Percentiles rank a stretch among this genome's conserved stretches.
These are phyloP conservation scores for Cyanoliseus patagonus DNA, from an alignment of 2,113 vertebrate species.

Conservation along the genomic window DNA sequence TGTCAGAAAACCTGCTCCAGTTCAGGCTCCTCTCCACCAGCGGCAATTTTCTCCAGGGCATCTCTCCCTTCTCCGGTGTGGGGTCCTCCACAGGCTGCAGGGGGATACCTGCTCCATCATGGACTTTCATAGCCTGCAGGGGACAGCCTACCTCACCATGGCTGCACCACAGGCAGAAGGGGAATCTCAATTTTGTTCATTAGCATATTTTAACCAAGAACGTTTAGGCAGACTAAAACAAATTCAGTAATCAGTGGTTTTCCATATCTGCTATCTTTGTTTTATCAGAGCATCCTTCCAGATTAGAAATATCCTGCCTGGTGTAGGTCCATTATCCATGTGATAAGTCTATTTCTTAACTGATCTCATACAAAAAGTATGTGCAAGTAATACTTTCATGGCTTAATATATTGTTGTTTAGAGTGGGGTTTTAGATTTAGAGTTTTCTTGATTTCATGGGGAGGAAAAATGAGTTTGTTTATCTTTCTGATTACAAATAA, in stretches of 20 bases:
- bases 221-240: neutral
- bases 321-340: neutral
- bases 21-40: neutral
- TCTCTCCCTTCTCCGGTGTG: rapidly evolving
- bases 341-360: neutral
- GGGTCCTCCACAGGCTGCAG: neutral
- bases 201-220: neutral
- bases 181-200: neutral
- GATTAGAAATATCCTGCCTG: constrained; percentile 25
- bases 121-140: rapidly evolving
- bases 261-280: constrained; percentile 16
- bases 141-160: neutral
- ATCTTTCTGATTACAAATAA: neutral
- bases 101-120: neutral
- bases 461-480: neutral
- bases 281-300: constrained; percentile 34
- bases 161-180: neutral
- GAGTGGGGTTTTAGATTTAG: neutral
- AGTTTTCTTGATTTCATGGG: neutral
- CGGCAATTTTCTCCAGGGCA: neutral
- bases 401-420: neutral
- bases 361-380: neutral
- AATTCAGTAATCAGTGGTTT: neutral
- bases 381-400: neutral
- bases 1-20: neutral